Conservation (phyloP, 2,797 vertebrate genomes). For the Iguana delicatissima region DNA sequence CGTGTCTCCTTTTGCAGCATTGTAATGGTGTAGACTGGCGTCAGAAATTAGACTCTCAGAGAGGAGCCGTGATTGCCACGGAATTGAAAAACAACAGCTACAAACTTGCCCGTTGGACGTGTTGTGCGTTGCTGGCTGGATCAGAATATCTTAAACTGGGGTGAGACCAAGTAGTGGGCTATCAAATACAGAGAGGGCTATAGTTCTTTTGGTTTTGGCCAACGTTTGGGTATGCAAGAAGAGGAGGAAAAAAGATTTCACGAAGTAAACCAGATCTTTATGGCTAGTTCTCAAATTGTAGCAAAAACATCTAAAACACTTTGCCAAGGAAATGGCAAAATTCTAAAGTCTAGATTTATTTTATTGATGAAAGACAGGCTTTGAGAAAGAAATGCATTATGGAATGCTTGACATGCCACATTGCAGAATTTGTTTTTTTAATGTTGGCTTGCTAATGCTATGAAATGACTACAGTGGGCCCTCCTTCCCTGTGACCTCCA, state of each 20-base stretch:
- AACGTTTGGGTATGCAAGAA: background rate
- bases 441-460: too few species aligned
- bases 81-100: constrained; percentile 99
- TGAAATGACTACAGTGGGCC: background rate
- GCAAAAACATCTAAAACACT: background rate
- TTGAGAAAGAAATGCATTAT: background rate
- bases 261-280: background rate
- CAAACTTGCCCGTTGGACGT: constrained; percentile 98
- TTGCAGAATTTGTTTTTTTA: rapidly evolving
- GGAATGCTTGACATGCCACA: background rate
- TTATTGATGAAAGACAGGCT: background rate
- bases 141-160: constrained; percentile 95
- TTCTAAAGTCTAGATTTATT: constrained; percentile 3
- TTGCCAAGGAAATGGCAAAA: background rate
- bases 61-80: constrained; percentile 96
- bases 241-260: rapidly evolving
- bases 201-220: background rate
- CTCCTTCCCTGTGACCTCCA: too few species aligned
- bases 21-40: constrained; percentile 99
- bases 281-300: background rate
- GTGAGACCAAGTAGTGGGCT: constrained; percentile 65
- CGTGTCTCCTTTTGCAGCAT: constrained; percentile 79
- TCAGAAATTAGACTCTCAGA: constrained; percentile 98
- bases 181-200: too few species aligned
- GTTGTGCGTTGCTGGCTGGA: constrained; percentile 94